Base-by-base conservation (phyloP, 1,140 invertebrate genomes). In the Euura saliciscinereae region DNA sequence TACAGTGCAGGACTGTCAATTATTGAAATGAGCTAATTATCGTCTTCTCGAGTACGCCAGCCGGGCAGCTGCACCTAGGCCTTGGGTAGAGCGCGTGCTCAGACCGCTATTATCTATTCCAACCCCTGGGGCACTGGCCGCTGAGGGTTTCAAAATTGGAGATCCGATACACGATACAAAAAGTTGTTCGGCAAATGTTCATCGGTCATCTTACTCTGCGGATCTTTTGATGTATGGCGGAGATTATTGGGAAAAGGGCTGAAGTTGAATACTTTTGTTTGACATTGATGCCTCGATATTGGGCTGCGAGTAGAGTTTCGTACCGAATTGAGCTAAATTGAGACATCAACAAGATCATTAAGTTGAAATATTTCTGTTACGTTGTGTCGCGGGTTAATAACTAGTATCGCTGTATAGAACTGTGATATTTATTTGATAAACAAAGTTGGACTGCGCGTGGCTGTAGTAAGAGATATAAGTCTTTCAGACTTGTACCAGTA, bases 351-450 rank as follows among this genome's bases (percentile, higher is more conserved):
- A 67, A 44, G 43, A 67, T 67, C 66, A 67, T 67, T 67, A 67
- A 67, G 66, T 42, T 67, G 66, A 67, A 42, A 67, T 67, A 67
- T 67, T 42, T 67, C 66, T 28, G 42, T 28, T 67, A 42, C 13
- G 11, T 67, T 28, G 66, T 28, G 66, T 67, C 43, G 66, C 66
- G 28, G 66, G 66, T 42, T 67, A 67, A 67, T 67, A 67, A 69
- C 43, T 46, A 69, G 45, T 45, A 44, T 69, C 68, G 28, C 68
- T 44, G 5, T 44, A 7, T 46, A 46, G 4, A 46, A 46, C 43
- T 44, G 74, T 78, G 75, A 84, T 82, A 84, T 83, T 83, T 83
- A 83, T 83, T 82, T 78, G 79, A 83, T 83, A 83, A 83, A 83
- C 78, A 84, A 83, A 83, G 80, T 84, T 84, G 73, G 75, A 78